Conservation (phyloP, 2,797 vertebrate genomes). For the Oreochromis mossambicus region DNA sequence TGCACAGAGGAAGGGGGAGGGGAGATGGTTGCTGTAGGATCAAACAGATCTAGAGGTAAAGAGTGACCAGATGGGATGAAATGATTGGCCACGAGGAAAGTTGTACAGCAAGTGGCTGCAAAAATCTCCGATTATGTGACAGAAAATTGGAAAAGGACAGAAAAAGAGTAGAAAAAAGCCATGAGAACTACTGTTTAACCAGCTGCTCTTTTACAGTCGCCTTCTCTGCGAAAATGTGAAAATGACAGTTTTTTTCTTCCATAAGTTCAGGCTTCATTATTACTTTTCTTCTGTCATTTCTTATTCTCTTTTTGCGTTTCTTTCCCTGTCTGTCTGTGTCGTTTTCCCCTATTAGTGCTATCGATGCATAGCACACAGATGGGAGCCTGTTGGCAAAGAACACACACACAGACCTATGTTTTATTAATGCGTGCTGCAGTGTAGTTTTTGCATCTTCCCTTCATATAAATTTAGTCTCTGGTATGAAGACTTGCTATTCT, state of each 20-base stretch:
- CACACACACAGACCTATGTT: constrained; percentile 32
- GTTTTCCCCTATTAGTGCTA: constrained; percentile 27
- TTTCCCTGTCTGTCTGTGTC: constrained; percentile 1
- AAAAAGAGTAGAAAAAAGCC: not conserved
- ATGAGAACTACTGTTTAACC: not conserved
- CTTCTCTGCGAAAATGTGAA: not conserved
- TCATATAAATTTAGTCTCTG: constrained; percentile 50
- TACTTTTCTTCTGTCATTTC: constrained; percentile 7
- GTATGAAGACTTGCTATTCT: constrained; percentile 6
- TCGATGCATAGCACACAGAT: constrained; percentile 36
- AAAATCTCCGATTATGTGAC: not conserved
- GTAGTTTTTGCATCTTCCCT: constrained; percentile 17
- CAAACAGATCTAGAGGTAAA: not conserved
- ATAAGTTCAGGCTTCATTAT: constrained; percentile 19
- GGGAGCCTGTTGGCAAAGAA: constrained; percentile 42
- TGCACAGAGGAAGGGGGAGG: not conserved
- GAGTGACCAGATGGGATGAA: not conserved
- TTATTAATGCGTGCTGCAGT: constrained; percentile 55
- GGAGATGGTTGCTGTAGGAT: not conserved
- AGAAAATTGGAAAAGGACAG: not conserved
- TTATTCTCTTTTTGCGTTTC: not conserved
- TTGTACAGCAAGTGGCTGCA: not conserved
- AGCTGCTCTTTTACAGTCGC: constrained; percentile 5
- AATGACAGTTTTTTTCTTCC: not conserved
- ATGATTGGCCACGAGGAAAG: not conserved